phyloP scores from a whole-genome alignment of 2,797 vertebrate species.

The Danionella dracula region DNA sequence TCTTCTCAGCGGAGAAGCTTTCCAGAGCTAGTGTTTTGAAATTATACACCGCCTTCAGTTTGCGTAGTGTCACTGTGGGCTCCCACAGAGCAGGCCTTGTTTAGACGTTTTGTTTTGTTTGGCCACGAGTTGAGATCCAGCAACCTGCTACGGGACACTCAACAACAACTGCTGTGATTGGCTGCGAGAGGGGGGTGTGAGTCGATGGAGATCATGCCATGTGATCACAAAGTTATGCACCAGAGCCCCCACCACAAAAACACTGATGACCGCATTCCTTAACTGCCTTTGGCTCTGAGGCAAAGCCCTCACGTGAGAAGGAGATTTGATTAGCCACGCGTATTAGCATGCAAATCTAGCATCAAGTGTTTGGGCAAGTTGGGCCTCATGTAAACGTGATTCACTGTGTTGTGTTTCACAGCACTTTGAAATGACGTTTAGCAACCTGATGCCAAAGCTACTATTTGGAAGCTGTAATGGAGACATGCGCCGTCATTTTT shows the following conservation, averaged over 20 bases:
- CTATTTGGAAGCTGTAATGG: constrained; percentile 40
- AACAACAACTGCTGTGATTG: constrained; percentile 55
- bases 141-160: constrained; percentile 46
- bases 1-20: background rate
- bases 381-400: background rate
- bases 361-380: background rate
- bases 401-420: background rate
- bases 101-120: constrained; percentile 23
- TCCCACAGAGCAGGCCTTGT: constrained; percentile 22
- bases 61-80: constrained; percentile 5
- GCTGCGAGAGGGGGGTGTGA: constrained; percentile 62
- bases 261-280: constrained; percentile 60
- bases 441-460: constrained; percentile 9
- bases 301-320: constrained; percentile 49
- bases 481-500: background rate
- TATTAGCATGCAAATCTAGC: background rate
- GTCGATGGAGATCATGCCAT: constrained; percentile 54
- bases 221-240: constrained; percentile 53
- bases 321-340: background rate
- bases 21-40: background rate
- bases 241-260: constrained; percentile 32
- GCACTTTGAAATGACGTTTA: background rate
- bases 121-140: constrained; percentile 10
- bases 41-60: background rate
- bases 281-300: constrained; percentile 49